Evolutionary conservation across 2,888 invertebrate genomes (phyloP).

Genomic region (Drosophila mulleri): DNA sequence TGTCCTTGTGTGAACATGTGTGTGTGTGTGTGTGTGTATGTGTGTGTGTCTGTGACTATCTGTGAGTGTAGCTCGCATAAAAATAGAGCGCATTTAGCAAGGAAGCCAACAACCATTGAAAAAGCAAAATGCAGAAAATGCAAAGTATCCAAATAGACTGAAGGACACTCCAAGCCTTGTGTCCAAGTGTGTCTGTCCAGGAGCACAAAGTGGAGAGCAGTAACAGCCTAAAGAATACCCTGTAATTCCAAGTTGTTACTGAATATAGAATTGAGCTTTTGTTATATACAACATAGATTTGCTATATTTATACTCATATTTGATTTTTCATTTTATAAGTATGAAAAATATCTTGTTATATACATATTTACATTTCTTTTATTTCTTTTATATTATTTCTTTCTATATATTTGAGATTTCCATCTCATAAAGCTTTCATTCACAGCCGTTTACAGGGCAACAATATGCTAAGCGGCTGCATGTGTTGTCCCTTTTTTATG

Average conservation of each 20-base stretch:
- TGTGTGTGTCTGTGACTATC: conserved; percentile 38
- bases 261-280: neutral
- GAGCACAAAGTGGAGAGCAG: neutral
- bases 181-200: conserved; percentile 63
- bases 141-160: conserved; percentile 81
- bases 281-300: neutral
- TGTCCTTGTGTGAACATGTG: conserved; percentile 47
- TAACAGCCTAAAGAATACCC: conserved; percentile 21
- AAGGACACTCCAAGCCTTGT: conserved; percentile 74
- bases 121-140: conserved; percentile 64
- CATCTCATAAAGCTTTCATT: too few species aligned
- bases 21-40: conserved; percentile 32
- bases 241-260: neutral
- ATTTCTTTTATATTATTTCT: neutral
- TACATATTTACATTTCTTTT: neutral
- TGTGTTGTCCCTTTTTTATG: conserved; percentile 16
- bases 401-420: neutral
- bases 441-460: conserved; percentile 14
- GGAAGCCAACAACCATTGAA: conserved; percentile 43
- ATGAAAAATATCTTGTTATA: too few species aligned
- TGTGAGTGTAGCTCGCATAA: conserved; percentile 47
- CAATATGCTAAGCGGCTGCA: conserved; percentile 60
- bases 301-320: too few species aligned
- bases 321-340: too few species aligned
- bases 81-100: conserved; percentile 74